A percentile compares a stretch with the other conserved stretches of the same genome.
These are phyloP conservation scores for Phyllostomus discolor DNA, from an alignment of 2,113 vertebrate species.

Conservation along the genomic window DNA sequence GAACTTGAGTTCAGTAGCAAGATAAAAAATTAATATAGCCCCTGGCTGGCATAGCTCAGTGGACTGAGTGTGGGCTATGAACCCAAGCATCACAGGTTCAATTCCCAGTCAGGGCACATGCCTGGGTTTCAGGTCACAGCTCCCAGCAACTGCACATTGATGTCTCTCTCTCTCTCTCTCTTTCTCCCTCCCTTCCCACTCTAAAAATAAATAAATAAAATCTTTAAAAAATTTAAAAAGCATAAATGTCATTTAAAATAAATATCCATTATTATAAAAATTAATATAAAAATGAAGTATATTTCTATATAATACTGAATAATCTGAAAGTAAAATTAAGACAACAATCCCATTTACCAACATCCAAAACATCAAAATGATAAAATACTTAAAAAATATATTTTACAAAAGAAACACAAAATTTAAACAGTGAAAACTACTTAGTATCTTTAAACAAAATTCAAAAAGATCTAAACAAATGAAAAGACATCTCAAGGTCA, in stretches of 20 bases:
- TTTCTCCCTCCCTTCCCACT: no score
- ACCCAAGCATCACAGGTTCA: no score
- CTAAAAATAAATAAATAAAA: no score
- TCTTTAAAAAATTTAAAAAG: no score
- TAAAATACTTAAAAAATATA: not conserved
- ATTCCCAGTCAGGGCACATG: no score
- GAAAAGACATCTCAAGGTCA: not conserved
- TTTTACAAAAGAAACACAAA: not conserved
- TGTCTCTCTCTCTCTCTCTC: no score
- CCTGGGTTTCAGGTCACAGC: no score
- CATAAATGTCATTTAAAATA: no score
- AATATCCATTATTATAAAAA: no score
- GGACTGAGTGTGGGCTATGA: no score
- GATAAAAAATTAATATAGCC: not conserved
- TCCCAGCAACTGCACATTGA: no score
- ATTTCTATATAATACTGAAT: not conserved
- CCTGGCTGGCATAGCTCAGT: no score
- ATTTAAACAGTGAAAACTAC: not conserved
- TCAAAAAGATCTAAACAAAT: not conserved
- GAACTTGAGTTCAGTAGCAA: not conserved
- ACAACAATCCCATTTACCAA: not conserved
- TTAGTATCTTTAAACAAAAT: not conserved
- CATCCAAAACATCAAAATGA: not conserved
- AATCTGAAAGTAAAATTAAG: not conserved
- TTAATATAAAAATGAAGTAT: not conserved